Conservation (phyloP, 2,797 vertebrate genomes). For the Kryptopterus vitreolus region DNA sequence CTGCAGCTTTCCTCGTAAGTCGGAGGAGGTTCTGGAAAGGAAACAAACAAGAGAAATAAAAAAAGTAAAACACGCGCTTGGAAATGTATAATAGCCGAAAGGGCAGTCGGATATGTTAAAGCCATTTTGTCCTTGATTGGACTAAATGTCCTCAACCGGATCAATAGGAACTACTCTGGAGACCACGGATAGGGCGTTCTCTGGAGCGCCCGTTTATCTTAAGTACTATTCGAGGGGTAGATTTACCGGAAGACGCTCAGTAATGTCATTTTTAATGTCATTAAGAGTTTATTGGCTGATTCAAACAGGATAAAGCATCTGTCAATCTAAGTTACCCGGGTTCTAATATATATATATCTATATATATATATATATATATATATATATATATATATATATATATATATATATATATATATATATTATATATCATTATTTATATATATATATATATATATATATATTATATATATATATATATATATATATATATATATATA, state of each 20-base stretch:
- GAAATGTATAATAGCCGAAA: neutral
- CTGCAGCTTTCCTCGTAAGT: constrained; percentile 97
- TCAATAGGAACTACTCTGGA: neutral
- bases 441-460: no score
- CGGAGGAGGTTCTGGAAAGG: constrained; percentile 88
- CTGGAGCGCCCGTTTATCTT: neutral
- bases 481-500: no score
- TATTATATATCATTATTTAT: no score
- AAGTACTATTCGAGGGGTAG: neutral
- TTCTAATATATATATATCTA: neutral
- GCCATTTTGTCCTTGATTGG: neutral
- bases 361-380: no score
- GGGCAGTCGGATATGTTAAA: neutral
- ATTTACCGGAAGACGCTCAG: neutral
- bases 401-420: no score
- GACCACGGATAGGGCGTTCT: neutral
- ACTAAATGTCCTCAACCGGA: neutral
- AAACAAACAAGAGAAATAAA: constrained; percentile 40
- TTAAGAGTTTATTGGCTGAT: neutral
- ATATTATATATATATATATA: no score
- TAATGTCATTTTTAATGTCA: constrained; percentile 8
- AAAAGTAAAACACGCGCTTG: no score
- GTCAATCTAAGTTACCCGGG: neutral
- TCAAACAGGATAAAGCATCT: neutral
- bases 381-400: no score